phyloP scores from a whole-genome alignment of 2,113 vertebrate species.

The Pyrgilauda ruficollis region DNA sequence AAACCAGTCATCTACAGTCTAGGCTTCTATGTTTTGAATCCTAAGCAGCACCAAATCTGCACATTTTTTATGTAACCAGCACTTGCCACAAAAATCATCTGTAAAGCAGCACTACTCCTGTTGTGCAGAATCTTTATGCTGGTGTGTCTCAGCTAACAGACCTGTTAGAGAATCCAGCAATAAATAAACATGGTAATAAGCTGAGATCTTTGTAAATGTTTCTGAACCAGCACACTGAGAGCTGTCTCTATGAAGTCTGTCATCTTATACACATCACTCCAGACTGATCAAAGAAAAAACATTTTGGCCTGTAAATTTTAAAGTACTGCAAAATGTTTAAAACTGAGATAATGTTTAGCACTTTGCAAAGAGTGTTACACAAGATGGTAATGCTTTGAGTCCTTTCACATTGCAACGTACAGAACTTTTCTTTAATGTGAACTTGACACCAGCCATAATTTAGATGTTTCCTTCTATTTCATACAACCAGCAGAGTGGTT shows the following conservation, averaged over 20 bases:
- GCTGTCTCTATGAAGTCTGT: background rate
- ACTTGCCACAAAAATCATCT: background rate
- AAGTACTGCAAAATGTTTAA: slow-evolving; percentile 23
- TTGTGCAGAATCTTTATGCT: background rate
- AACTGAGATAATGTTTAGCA: background rate
- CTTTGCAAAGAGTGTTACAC: background rate
- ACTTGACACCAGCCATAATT: background rate
- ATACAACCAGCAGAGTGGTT: background rate
- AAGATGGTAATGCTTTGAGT: background rate
- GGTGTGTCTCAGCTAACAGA: background rate
- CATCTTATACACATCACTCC: background rate
- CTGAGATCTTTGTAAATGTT: background rate
- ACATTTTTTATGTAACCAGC: background rate
- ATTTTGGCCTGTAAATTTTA: slow-evolving; percentile 18
- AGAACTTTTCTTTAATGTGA: background rate
- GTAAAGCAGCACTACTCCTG: background rate
- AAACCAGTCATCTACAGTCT: background rate
- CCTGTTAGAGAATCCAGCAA: background rate
- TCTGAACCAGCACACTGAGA: background rate
- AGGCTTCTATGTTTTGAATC: background rate
- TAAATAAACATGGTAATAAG: slow-evolving; percentile 31
- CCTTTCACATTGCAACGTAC: background rate
- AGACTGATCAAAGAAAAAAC: slow-evolving; percentile 32
- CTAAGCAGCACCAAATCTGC: background rate
- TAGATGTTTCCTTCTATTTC: background rate